A percentile compares a stretch with the other conserved stretches of the same genome.
Conservation (phyloP, 2,888 invertebrate genomes). For the Galerucella nymphaeae region DNA sequence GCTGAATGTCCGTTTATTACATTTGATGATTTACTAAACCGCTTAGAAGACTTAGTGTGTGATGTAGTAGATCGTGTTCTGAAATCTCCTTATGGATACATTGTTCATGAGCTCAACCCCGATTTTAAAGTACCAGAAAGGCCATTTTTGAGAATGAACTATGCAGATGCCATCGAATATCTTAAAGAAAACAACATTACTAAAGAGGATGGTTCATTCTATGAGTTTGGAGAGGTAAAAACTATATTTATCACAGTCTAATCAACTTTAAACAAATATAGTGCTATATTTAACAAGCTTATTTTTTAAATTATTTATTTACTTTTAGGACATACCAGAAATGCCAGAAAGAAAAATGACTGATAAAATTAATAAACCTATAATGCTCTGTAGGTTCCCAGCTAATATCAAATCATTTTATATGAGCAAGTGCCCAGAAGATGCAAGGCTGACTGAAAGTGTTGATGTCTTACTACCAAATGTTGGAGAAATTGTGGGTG, state of each 20-base stretch:
- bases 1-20: slow-evolving; percentile 95
- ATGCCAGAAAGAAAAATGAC: slow-evolving; percentile 99
- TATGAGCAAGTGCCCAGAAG: slow-evolving; percentile 91
- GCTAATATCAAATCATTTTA: slow-evolving; percentile 98
- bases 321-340: slow-evolving; percentile 89
- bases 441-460: slow-evolving; percentile 91
- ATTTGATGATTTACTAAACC: slow-evolving; percentile 88
- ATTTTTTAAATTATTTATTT: slow-evolving; percentile 19
- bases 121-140: slow-evolving; percentile 85
- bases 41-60: slow-evolving; percentile 92
- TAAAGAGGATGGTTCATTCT: slow-evolving; percentile 96
- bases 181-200: slow-evolving; percentile 91
- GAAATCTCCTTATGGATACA: slow-evolving; percentile 81
- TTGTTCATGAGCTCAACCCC: slow-evolving; percentile 92
- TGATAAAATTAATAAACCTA: slow-evolving; percentile 94
- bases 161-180: slow-evolving; percentile 93
- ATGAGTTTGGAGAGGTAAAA: slow-evolving; percentile 94
- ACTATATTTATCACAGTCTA: background rate
- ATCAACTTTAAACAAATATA: background rate
- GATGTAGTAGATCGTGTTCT: slow-evolving; percentile 95
- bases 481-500: slow-evolving; percentile 98
- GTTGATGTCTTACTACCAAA: slow-evolving; percentile 97
- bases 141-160: slow-evolving; percentile 95
- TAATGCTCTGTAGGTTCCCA: slow-evolving; percentile 95
- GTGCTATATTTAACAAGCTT: background rate